These are phyloP conservation scores for Psammodynastes pulverulentus DNA, from an alignment of 2,113 vertebrate species.

Conservation along the genomic window DNA sequence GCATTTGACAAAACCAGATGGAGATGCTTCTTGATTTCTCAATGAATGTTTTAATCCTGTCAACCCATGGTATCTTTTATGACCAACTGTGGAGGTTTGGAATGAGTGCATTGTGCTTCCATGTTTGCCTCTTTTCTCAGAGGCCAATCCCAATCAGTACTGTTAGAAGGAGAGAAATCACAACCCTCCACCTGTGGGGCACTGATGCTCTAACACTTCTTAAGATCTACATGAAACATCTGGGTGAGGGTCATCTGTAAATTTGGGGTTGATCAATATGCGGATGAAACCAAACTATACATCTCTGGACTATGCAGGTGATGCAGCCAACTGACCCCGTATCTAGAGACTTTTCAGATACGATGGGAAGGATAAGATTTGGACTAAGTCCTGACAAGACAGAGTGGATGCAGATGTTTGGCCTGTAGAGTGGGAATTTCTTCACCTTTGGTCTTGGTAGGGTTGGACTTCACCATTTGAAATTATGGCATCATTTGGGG, in stretches of 20 bases:
- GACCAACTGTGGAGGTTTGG: not conserved
- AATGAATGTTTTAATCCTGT: not conserved
- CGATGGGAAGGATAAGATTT: not conserved
- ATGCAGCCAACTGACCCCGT: not conserved
- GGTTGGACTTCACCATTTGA: not conserved
- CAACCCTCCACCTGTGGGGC: not conserved
- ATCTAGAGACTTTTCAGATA: not conserved
- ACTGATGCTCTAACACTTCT: not conserved
- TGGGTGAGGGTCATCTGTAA: not conserved
- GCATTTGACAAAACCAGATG: not conserved
- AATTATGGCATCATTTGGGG: not conserved
- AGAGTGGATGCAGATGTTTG: not conserved
- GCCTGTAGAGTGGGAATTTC: not conserved
- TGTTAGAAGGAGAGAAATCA: not conserved
- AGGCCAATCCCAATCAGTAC: not conserved
- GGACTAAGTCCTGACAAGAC: not conserved
- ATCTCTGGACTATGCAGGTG: not conserved
- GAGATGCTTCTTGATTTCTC: not conserved
- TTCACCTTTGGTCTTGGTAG: not conserved
- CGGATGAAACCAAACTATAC: not conserved
- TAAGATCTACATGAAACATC: not conserved
- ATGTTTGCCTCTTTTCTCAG: not conserved
- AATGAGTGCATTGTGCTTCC: not conserved
- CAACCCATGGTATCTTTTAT: not conserved
- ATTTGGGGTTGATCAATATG: not conserved